Evolutionary conservation across 2,888 invertebrate species (phyloP), one percentile per base, ranked within the genome.

Genomic region (Crossocerus cetratus): DNA sequence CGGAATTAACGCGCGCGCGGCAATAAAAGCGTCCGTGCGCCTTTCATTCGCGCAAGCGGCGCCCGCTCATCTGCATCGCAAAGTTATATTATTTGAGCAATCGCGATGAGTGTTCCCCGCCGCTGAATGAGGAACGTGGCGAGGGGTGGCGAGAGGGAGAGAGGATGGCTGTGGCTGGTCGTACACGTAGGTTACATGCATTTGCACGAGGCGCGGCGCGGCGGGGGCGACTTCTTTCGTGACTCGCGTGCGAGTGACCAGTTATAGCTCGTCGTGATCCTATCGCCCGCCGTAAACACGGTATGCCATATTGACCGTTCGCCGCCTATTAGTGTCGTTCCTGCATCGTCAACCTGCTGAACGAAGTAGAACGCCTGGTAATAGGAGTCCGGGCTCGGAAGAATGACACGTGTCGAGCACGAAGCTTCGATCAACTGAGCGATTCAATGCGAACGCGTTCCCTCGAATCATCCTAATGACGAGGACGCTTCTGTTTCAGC

Each of bases 241-340:
- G 74, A 78, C 78, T 77, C 70, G 71, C 80, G 81, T 80, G 81
- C 80, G 71, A 81, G 69, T 80, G 75, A 81, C 80, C 78, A 78
- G 64, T 80, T 81, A 81, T 81, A 32, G 78, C 73, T 75, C 65
- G 67, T n/a, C n/a, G 8, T 76, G 80, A 81, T 79, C 77, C 81
- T 69, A 77, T 80, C 81, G 71, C 75, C 58, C 68, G 69, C 68
- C 44, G 69, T 73, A 69, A 78, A 81, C 73, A 73, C 65, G 67
- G 78, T 73, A 71, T 72, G 65, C 81, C 73, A 68, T 76, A 76
- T 77, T 77, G 76, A 71, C 76, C 76, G 76, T 77, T 67, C 64
- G 62, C 72, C 73, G 73, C 81, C 73, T 78, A 81, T 81, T 78
- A 81, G 73, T 72, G 80, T 81, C 78, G 78, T 75, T 73, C 68